Conservation (phyloP, 2,888 invertebrate species). For the Caradrina kadenii region DNA sequence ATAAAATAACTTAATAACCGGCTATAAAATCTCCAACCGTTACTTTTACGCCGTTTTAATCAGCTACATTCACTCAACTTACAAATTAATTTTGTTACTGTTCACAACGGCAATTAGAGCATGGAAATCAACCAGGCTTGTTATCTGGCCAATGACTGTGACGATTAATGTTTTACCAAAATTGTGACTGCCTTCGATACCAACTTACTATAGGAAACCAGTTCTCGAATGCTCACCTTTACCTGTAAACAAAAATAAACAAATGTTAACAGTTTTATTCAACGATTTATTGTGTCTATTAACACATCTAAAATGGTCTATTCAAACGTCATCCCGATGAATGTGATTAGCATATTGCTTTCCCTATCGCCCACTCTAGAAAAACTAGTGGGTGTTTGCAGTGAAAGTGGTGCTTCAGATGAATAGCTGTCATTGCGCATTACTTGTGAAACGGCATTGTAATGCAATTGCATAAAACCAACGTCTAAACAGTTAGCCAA, state of each 20-base stretch:
- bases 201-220: conserved; percentile 43
- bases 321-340: conserved; percentile 66
- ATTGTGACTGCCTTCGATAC: conserved; percentile 46
- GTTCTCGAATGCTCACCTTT: conserved; percentile 80
- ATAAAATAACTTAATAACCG: conserved; percentile 10
- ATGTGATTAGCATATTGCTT: conserved; percentile 78
- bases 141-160: conserved; percentile 42
- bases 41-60: conserved; percentile 53
- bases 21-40: conserved; percentile 31
- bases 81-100: conserved; percentile 53
- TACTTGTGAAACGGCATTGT: conserved; percentile 61
- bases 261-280: conserved; percentile 57
- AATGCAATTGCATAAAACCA: conserved; percentile 52
- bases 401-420: conserved; percentile 79
- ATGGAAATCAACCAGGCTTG: conserved; percentile 41
- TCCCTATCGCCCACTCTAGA: conserved; percentile 77
- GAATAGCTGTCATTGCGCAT: conserved; percentile 69
- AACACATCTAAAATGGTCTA: conserved; percentile 39
- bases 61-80: conserved; percentile 29
- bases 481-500: conserved; percentile 28
- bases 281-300: conserved; percentile 34
- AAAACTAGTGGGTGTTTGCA: conserved; percentile 78
- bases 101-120: conserved; percentile 59
- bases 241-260: conserved; percentile 80
- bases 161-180: conserved; percentile 48